Evolutionary conservation across 2,113 vertebrate genomes (phyloP), one percentile per base, ranked within the genome.

Genomic region (Talpa occidentalis): DNA sequence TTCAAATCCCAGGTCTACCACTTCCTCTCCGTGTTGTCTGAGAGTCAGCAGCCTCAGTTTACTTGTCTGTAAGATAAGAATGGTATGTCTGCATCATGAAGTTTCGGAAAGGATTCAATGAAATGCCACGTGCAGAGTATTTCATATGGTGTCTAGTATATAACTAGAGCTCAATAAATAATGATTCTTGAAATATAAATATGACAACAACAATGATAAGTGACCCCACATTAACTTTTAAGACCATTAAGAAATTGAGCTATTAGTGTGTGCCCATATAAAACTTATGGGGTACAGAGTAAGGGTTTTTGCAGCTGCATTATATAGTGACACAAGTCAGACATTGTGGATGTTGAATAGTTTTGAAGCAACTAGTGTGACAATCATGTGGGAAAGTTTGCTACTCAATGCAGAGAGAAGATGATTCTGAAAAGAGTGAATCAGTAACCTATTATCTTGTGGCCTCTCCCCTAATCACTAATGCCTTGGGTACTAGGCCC

Each of bases 321-420:
- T 59, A 74, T 14, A 77, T 30, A 42, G 78, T 64, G 19, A 74
- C 37, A 70, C 6, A 88, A 59, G 16, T 56, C 19, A 92, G 70
- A n/a, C 24, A 12, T 30, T n/a, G 76, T 12, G 70, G 52, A 93
- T 52, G 80, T 42, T 60, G 60, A 76, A 42, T 22, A 89, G 37
- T 74, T 60, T 66, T 62, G n/a, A 77, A 56, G 62, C 62, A 89
- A 62, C 30, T 12, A 62, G 44, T 12, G 8, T 28, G 54, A 54
- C n/a, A 87, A 44, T 96, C 32, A 93, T 67, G 37, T 64, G 85
- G 84, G 44, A 60, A 54, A 72, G 67, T 32, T 9, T 72, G 40
- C 24, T 90, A 66, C 79, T 88, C 74, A 81, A 19, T 21, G 12
- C 77, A 93, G 60, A 95, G 21, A 22, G 32, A 89, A 16, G 37